Base-by-base conservation (phyloP, 2,888 invertebrate genomes). In the Sicus ferrugineus region DNA sequence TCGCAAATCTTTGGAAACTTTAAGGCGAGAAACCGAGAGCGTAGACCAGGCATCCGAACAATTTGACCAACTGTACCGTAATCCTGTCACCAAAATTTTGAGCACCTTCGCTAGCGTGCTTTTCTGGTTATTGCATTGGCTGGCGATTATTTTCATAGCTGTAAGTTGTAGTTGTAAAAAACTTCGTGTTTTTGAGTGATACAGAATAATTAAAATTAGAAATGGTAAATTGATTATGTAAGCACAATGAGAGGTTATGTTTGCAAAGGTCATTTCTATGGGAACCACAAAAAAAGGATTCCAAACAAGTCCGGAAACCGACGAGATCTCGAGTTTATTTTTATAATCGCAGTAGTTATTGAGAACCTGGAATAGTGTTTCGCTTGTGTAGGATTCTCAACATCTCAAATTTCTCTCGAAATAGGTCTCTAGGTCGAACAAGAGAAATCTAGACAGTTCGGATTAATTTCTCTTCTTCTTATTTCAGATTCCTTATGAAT, bases 111-210 rank as follows among this genome's bases (percentile, higher is more conserved):
- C 65, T 9, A 67, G 67, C 48, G 26, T 67, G 3, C 9, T 67
- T 23, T 67, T 67, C 48, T 67, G 67, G 67, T 30, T 67, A 4
- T 16, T 67, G n/a, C 14, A 67, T 28, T 48, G 48, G 58, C 19
- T 67, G 4, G 28, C 67, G 6, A 9, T 67, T n/a, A n/a, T 31
- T 21, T 59, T 58, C 34, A 59, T 67, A 19, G n/a, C 6, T 46
- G 67, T 67, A 28, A 67, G 67, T 67, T 26, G 2, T 9, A 1
- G 14, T n/a, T 11, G 1, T 59, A 1, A 16, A 59, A 19, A 34
- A n/a, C 2, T 21, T 14, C 11, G 9, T 61, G n/a, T 61, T 14
- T 5, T 61, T 38, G 3, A 23, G 2, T 3, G 9, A 11, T 31
- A n/a, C 3, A 2, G 4, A 5, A 5, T 52, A 23, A 52, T 52